phyloP scores from a whole-genome alignment of 2,888 invertebrate genomes.

The Asteroscopus sphinx region DNA sequence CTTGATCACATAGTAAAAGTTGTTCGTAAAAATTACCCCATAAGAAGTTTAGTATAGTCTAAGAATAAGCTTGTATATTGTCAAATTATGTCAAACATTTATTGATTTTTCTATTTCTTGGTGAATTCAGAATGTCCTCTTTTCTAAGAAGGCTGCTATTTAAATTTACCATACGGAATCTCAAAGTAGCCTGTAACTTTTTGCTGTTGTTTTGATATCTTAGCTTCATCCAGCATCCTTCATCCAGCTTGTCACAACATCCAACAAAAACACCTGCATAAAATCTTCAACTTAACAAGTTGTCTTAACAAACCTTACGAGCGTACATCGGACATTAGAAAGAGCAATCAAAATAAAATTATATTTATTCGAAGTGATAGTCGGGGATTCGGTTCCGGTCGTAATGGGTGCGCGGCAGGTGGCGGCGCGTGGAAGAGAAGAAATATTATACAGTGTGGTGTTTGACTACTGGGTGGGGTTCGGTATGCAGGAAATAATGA shows the following conservation, averaged over 20 bases:
- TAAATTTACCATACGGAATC: no score
- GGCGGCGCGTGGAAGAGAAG: constrained; percentile 65
- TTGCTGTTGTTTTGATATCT: constrained; percentile 2
- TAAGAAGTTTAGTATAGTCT: no score
- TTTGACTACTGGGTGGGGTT: constrained; percentile 45
- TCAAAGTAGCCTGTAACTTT: constrained; percentile 1
- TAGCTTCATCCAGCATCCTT: constrained; percentile 12
- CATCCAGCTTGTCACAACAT: constrained; percentile 11
- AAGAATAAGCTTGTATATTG: no score
- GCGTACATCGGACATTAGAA: constrained; percentile 69
- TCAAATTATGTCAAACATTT: no score
- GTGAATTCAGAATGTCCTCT: no score
- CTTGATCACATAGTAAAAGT: no score
- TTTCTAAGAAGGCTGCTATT: no score
- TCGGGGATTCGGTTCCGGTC: constrained; percentile 79
- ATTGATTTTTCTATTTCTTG: no score
- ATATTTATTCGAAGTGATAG: constrained; percentile 82
- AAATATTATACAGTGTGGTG: constrained; percentile 41
- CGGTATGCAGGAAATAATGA: constrained; percentile 31
- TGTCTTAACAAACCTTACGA: constrained; percentile 54
- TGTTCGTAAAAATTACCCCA: no score
- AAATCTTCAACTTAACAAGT: constrained; percentile 38
- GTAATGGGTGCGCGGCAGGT: constrained; percentile 82
- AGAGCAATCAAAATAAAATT: constrained; percentile 78
- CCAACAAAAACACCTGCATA: constrained; percentile 39